Evolutionary conservation across 2,888 invertebrate genomes (phyloP).

Genomic region (Aradus depressus): DNA sequence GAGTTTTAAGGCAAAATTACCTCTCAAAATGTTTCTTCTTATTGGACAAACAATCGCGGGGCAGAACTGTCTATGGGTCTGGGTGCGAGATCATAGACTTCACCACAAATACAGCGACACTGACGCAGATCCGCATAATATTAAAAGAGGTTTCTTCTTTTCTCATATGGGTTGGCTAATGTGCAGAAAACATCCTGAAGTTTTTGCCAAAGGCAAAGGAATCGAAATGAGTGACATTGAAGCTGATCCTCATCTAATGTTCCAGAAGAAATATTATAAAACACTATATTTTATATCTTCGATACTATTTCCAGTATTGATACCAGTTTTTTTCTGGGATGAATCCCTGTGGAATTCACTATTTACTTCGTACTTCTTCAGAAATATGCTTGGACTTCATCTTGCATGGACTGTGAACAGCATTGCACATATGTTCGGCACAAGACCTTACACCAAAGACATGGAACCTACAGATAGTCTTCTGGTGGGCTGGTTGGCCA

Average conservation of each 20-base stretch:
- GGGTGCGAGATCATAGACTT: conserved; percentile 69
- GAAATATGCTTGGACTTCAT: conserved; percentile 54
- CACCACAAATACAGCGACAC: conserved; percentile 69
- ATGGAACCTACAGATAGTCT: conserved; percentile 40
- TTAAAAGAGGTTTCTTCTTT: conserved; percentile 74
- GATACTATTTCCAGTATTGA: conserved; percentile 47
- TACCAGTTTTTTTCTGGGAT: conserved; percentile 57
- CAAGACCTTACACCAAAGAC: conserved; percentile 57
- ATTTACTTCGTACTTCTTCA: conserved; percentile 48
- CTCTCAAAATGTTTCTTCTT: conserved; percentile 50
- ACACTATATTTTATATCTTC: conserved; percentile 47
- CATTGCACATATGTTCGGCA: conserved; percentile 66
- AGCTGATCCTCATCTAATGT: conserved; percentile 57
- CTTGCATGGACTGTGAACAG: conserved; percentile 76
- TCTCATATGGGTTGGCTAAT: conserved; percentile 80
- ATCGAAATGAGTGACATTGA: conserved; percentile 67
- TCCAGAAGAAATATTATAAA: conserved; percentile 64
- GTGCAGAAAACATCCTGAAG: conserved; percentile 64
- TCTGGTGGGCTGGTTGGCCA: conserved; percentile 37
- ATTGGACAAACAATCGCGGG: conserved; percentile 58
- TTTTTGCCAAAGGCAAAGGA: conserved; percentile 50
- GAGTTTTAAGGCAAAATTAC: conserved; percentile 60
- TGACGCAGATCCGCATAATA: conserved; percentile 69
- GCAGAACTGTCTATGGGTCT: conserved; percentile 45
- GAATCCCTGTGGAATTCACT: conserved; percentile 51